Evolutionary conservation across 1,140 invertebrate species (phyloP).

Genomic region (Littorina saxatilis): DNA sequence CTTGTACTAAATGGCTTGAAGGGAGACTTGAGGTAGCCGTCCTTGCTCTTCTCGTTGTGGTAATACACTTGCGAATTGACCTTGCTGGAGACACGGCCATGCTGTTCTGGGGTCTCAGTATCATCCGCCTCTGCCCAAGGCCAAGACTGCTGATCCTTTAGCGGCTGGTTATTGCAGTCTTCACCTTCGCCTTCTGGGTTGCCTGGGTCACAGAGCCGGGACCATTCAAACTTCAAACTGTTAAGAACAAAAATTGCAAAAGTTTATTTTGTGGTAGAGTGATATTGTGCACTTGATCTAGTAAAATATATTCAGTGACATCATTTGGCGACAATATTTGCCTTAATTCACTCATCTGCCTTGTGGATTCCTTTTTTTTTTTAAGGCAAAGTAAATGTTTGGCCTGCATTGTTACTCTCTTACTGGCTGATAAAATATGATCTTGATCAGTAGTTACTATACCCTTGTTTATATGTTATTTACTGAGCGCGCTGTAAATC

Average conservation of each 20-base stretch:
- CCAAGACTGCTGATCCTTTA: slow-evolving; percentile 29
- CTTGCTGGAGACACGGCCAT: background rate
- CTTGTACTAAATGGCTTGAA: slow-evolving; percentile 15
- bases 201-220: slow-evolving; percentile 23
- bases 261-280: background rate
- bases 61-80: background rate
- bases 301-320: too few relatives aligned
- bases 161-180: slow-evolving; percentile 27
- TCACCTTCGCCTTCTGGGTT: background rate
- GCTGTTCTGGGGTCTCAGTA: background rate
- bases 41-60: background rate
- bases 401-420: too few relatives aligned
- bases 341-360: too few relatives aligned
- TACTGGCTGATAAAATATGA: too few relatives aligned
- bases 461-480: too few relatives aligned
- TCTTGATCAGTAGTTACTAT: too few relatives aligned
- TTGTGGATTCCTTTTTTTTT: too few relatives aligned
- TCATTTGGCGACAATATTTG: too few relatives aligned
- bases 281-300: background rate
- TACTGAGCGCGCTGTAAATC: too few relatives aligned
- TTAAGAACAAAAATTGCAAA: background rate
- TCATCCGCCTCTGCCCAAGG: slow-evolving; percentile 5
- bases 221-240: slow-evolving; percentile 34
- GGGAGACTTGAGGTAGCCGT: background rate
- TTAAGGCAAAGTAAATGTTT: too few relatives aligned